Evolutionary conservation across 2,113 vertebrate species (phyloP).

Genomic region (Ibidorhyncha struthersii): DNA sequence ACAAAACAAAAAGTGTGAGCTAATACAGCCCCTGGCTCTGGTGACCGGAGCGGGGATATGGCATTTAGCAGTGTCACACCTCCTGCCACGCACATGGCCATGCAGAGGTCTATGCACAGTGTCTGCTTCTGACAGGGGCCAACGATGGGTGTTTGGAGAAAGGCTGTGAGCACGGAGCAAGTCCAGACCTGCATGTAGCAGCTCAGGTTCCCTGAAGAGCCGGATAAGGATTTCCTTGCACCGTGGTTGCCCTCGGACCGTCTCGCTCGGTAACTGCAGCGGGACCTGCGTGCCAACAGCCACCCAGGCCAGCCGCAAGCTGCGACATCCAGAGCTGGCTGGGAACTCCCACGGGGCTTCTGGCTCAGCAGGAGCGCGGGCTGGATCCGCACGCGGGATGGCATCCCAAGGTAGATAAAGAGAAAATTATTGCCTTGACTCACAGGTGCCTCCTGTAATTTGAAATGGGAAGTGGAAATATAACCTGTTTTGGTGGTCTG

Average conservation of each 20-base stretch:
- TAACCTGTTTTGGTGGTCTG: conserved; percentile 39
- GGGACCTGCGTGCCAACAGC: neutral
- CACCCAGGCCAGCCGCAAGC: neutral
- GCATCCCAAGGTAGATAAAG: conserved; percentile 6
- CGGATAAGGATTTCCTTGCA: neutral
- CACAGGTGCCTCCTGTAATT: conserved; percentile 33
- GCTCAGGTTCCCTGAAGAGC: neutral
- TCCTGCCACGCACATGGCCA: rapidly evolving
- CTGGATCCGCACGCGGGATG: neutral
- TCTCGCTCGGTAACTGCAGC: neutral
- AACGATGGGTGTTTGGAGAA: neutral
- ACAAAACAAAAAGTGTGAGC: neutral
- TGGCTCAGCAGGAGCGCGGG: neutral
- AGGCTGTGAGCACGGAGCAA: neutral
- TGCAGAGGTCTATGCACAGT: too few relatives aligned
- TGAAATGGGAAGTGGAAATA: conserved; percentile 57
- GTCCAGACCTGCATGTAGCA: neutral
- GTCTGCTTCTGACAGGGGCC: neutral
- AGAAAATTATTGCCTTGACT: conserved; percentile 45
- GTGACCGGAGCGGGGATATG: rapidly evolving
- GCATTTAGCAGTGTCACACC: neutral
- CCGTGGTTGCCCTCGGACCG: rapidly evolving
- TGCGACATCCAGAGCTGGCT: neutral
- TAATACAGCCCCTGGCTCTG: neutral
- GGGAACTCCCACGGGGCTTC: neutral